Base-by-base conservation (phyloP, 2,797 vertebrate genomes). In the Epinephelus malabaricus region DNA sequence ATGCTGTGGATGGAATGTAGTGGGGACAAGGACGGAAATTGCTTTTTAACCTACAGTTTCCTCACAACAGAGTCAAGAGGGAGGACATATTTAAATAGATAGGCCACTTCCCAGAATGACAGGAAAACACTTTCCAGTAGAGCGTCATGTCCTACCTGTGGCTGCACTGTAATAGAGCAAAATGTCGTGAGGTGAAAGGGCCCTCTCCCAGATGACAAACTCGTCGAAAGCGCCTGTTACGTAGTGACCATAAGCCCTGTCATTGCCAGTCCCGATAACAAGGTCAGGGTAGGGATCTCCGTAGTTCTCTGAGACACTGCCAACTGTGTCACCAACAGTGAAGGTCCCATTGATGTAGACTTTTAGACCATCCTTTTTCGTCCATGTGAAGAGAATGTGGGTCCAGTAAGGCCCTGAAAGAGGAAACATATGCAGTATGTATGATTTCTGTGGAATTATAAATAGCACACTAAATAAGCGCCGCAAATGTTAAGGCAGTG, bases 331-430 rank as follows among this genome's bases (percentile, higher is more conserved):
- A 0, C 90, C 86, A 6, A 89, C 92, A n/a, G 73, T 96, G 81
- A 97, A 94, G 0, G 97, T 97, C 6, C 97, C 98, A 0, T 99
- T 99, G 69, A 98, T 95, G 0, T 97, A 99, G 56, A 99, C 96
- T 69, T 96, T 98, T 61, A 99, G 93, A 0, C 98, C 98, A 1
- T 96, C 95, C 7, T 46, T 85, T 45, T 94, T 94, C 2, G 95
- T 97, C 98, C 98, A 99, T 0, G 98, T 98, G 78, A 99, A 99
- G 50, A 99, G 96, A 61, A 99, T 88, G 1, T 99, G 97, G 1
- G 97, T 99, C 98, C 98, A 99, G 73, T 94, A 96, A 43, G 96
- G 97, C 2, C 97, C 98, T 99, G 84, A 18, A 68, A 71, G 54
- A 38, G 6, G n/a, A 73, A 63, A 38, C 23, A 49, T 43, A 12